phyloP scores from a whole-genome alignment of 2,888 invertebrate species.

The Sisyra terminalis region DNA sequence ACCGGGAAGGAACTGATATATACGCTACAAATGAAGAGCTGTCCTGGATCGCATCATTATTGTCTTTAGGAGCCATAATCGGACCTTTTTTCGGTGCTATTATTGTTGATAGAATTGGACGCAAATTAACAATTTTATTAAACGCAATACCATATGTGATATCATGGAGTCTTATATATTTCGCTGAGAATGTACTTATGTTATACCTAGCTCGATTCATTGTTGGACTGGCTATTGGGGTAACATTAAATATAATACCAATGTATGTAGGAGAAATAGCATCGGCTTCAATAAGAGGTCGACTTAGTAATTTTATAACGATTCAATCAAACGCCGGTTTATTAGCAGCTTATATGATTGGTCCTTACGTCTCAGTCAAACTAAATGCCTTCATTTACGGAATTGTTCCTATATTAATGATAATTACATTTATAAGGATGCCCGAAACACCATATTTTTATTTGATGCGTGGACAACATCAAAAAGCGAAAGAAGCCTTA shows the following conservation, averaged over 20 bases:
- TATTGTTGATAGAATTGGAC: conserved; percentile 39
- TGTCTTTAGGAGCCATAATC: conserved; percentile 39
- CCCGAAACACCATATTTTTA: conserved; percentile 7
- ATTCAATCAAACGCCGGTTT: conserved; percentile 14
- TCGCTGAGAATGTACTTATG: conserved; percentile 32
- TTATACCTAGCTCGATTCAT: conserved; percentile 39
- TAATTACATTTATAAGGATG: conserved; percentile 5
- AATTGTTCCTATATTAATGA: conserved; percentile 1
- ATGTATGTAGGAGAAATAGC: conserved; percentile 10
- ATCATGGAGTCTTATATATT: conserved; percentile 38
- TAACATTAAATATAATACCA: conserved; percentile 4
- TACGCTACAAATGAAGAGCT: conserved; percentile 28
- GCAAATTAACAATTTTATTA: conserved; percentile 36
- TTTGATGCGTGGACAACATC: conserved; percentile 2
- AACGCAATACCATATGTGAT: conserved; percentile 37
- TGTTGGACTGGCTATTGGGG: conserved; percentile 33
- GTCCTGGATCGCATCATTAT: conserved; percentile 40
- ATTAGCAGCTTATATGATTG: conserved; percentile 1
- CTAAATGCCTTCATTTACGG: conserved; percentile 2
- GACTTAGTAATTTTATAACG: conserved; percentile 36
- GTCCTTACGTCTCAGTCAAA: conserved; percentile 1
- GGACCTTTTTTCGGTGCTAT: conserved; percentile 42
- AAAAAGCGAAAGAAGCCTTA: conserved; percentile 2
- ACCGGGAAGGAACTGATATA: conserved; percentile 20
- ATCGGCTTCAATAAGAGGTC: conserved; percentile 13